A percentile compares a stretch with the other conserved stretches of the same genome.
Conservation (phyloP, 2,888 invertebrate genomes). For the Hermaeophaga mercurialis region DNA sequence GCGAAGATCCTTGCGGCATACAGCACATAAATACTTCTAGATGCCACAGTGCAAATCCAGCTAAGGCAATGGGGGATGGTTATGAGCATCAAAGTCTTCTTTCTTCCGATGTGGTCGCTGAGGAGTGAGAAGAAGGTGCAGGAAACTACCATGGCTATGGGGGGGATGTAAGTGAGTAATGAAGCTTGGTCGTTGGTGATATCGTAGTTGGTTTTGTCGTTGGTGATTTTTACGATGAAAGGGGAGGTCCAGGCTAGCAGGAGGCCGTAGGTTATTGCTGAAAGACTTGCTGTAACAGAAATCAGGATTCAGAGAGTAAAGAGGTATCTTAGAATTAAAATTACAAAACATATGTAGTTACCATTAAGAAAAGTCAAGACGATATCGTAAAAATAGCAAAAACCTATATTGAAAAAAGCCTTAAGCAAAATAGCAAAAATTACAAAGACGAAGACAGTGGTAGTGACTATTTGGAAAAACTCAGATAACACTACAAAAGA, state of each 20-base stretch:
- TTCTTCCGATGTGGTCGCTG: conserved; percentile 47
- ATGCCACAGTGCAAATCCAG: conserved; percentile 42
- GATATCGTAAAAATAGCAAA: too few relatives aligned
- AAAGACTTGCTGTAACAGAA: conserved; percentile 39
- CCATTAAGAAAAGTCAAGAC: too few relatives aligned
- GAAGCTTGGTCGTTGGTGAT: conserved; percentile 51
- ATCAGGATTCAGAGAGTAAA: too few relatives aligned
- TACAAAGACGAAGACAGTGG: too few relatives aligned
- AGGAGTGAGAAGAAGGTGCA: conserved; percentile 43
- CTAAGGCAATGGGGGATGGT: conserved; percentile 45
- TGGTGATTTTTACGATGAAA: conserved; percentile 48
- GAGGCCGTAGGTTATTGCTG: conserved; percentile 44
- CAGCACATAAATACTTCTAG: conserved; percentile 44
- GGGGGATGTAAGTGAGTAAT: conserved; percentile 50
- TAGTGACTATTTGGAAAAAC: too few relatives aligned
- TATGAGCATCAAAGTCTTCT: conserved; percentile 44
- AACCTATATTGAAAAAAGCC: too few relatives aligned
- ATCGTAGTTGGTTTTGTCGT: conserved; percentile 44
- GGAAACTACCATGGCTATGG: conserved; percentile 43
- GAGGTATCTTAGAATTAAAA: too few relatives aligned
- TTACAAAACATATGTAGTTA: too few relatives aligned
- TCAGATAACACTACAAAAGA: too few relatives aligned
- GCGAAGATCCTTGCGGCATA: conserved; percentile 45
- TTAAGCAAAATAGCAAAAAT: too few relatives aligned
- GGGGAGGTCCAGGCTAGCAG: conserved; percentile 50